These are phyloP conservation scores for Rhinichthys klamathensis DNA, from an alignment of 2,113 vertebrate species.

Conservation along the genomic window DNA sequence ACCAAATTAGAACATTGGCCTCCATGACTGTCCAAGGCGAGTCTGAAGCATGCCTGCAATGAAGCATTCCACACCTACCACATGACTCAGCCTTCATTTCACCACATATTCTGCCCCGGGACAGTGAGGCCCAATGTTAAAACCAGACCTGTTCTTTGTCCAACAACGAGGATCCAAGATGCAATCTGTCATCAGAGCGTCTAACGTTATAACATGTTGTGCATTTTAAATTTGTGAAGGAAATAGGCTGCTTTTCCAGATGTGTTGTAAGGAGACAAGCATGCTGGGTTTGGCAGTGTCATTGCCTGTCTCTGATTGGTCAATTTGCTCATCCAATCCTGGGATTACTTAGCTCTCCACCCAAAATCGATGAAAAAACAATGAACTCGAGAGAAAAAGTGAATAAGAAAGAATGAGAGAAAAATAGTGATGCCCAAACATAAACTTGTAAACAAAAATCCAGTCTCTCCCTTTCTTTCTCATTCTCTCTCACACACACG, in stretches of 20 bases:
- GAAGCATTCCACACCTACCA: conserved; percentile 26
- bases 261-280: not conserved
- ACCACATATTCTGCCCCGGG: not conserved
- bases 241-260: conserved; percentile 11
- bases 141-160: not conserved
- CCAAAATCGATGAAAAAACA: conserved; percentile 36
- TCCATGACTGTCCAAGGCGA: not conserved
- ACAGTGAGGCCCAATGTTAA: not conserved
- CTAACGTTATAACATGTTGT: not conserved
- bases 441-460: too few species aligned
- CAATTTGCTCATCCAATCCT: conserved; percentile 49
- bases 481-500: not conserved
- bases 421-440: not conserved
- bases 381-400: not conserved
- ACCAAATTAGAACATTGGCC: conserved; percentile 22
- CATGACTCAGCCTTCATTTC: conserved; percentile 23
- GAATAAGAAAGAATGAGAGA: not conserved
- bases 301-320: conserved; percentile 36
- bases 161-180: not conserved
- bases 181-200: not conserved
- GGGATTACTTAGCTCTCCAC: conserved; percentile 37
- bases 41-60: conserved; percentile 7
- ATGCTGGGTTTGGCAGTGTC: conserved; percentile 42
- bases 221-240: not conserved
- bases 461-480: not conserved